Conservation (phyloP, 2,797 vertebrate genomes). For the Podarcis lilfordi region DNA sequence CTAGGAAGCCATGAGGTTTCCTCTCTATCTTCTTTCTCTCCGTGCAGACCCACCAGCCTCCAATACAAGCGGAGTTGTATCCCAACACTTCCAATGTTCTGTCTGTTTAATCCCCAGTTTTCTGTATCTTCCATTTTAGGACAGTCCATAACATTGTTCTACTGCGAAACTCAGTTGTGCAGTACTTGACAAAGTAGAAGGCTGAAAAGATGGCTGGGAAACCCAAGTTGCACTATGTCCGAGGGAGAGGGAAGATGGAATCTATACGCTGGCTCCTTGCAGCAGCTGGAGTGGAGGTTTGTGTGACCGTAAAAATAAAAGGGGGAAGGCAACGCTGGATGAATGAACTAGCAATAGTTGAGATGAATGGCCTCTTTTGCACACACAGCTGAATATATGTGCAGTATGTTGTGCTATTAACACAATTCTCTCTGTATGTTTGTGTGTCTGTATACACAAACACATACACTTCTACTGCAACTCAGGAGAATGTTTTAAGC, state of each 20-base stretch:
- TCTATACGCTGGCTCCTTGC: constrained; percentile 83
- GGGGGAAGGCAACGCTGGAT: neutral
- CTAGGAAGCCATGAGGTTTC: too few relatives aligned
- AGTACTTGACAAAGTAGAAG: constrained; percentile 1
- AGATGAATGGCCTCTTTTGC: neutral
- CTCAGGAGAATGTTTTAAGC: too few relatives aligned
- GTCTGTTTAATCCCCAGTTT: too few relatives aligned
- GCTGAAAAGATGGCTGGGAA: constrained; percentile 75
- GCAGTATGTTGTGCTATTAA: too few relatives aligned
- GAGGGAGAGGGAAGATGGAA: constrained; percentile 85
- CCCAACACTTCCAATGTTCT: too few relatives aligned
- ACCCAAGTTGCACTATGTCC: constrained; percentile 78
- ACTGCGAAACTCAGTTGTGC: neutral
- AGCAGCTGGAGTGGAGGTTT: constrained; percentile 79
- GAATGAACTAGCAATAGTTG: neutral
- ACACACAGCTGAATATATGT: neutral
- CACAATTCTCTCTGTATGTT: too few relatives aligned
- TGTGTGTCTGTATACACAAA: too few relatives aligned
- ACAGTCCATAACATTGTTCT: neutral
- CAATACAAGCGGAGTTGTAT: too few relatives aligned
- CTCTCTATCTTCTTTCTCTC: too few relatives aligned
- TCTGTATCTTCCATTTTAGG: too few relatives aligned
- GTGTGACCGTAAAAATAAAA: neutral
- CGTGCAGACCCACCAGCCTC: too few relatives aligned
- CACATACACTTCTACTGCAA: too few relatives aligned